Base-by-base conservation (phyloP, 2,797 vertebrate genomes). In the Rhinogobio ventralis region DNA sequence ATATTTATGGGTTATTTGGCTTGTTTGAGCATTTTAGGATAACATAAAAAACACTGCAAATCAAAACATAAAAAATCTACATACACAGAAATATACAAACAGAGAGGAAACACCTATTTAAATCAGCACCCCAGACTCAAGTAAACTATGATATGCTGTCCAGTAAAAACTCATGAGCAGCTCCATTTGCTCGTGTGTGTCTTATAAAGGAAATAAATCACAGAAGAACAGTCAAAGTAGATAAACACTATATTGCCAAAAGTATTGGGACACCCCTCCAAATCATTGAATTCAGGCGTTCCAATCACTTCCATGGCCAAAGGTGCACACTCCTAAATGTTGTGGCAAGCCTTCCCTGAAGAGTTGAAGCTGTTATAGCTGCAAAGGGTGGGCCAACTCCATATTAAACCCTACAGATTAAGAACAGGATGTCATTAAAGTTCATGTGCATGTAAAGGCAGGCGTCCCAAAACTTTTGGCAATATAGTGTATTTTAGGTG, bases 51-150 rank as follows among this genome's bases (percentile, higher is more conserved):
- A 1, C 49, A 15, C 7, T 42, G 20, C 20, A 60, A 78, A 80
- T 45, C 36, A 23, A 42, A 42, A 33, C 28, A 30, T 39, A 2
- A 64, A 25, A 68, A 57, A 57, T 28, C 17, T 28, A 45, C 51
- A 71, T 28, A 39, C 5, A 13, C 17, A 23, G n/a, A 60, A 25
- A 71, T 80, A 55, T 33, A 39, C 25, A 55, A 62, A 20, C 9
- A 30, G 15, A 42, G 17, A 55, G 7, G 0, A 82, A 25, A 8
- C 15, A 51, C 5, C 23, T 72, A n/a, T 49, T 60, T 64, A 33
- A 72, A 60, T 49, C 69, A 67, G 71, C 45, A 67, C 3, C 30
- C 36, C 55, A n/a, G 69, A 49, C 46, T 73, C 8, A 64, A 82
- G 28, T 25, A 33, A 1, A 17, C 45, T 36, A 19, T 33, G 14